Evolutionary conservation across 2,888 invertebrate species (phyloP).

Genomic region (Athalia rosae): DNA sequence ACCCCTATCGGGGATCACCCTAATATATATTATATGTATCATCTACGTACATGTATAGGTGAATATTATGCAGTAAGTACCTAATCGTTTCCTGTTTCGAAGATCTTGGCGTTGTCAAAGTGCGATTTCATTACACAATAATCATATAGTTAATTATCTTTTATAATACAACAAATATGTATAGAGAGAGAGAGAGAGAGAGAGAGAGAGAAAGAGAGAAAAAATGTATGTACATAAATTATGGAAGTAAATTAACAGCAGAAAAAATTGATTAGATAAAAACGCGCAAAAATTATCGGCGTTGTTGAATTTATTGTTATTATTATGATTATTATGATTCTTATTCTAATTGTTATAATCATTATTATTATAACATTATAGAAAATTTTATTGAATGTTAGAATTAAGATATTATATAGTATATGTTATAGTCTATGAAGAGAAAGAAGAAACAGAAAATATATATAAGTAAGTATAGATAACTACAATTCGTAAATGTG

Average conservation of each 20-base stretch:
- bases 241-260: not conserved
- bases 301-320: not conserved
- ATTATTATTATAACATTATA: not conserved
- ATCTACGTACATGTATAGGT: not conserved
- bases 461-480: conserved; percentile 26
- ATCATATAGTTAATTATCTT: conserved; percentile 23
- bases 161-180: conserved; percentile 36
- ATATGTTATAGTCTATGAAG: conserved; percentile 27
- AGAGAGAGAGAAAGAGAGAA: no score
- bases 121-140: conserved; percentile 2
- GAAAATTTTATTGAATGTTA: conserved; percentile 37
- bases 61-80: conserved; percentile 6
- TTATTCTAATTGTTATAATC: not conserved
- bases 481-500: no score
- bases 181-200: no score
- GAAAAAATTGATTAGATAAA: not conserved
- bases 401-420: conserved; percentile 33
- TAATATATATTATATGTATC: conserved; percentile 53
- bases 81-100: conserved; percentile 38
- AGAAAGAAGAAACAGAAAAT: conserved; percentile 41
- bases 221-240: conserved; percentile 50
- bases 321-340: not conserved
- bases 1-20: no score
- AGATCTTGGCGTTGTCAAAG: conserved; percentile 30
- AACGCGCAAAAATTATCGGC: not conserved